Percentiles rank a stretch among this genome's conserved stretches.
phyloP scores from a whole-genome alignment of 2,797 vertebrate genomes.

The Pantherophis alleghaniensis region DNA sequence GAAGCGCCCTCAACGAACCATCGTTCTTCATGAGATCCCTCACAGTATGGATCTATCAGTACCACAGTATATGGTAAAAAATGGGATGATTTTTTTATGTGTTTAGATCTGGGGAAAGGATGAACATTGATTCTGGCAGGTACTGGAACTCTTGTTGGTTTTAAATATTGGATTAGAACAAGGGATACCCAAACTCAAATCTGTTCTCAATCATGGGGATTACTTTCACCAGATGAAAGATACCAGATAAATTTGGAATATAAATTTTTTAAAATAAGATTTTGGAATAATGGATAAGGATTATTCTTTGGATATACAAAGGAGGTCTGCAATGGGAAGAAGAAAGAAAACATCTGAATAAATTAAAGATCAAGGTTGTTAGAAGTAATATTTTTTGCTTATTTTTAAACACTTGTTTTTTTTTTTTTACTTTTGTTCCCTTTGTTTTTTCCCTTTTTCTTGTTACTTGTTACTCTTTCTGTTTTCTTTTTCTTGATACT shows the following conservation, averaged over 20 bases:
- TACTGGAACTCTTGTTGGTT: background rate
- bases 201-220: background rate
- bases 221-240: background rate
- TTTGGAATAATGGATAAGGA: background rate
- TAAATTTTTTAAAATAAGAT: background rate
- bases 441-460: background rate
- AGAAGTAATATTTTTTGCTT: background rate
- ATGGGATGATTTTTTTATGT: background rate
- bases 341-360: background rate
- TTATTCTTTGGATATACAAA: background rate
- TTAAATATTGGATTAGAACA: background rate
- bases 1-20: no score
- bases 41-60: background rate
- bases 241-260: background rate
- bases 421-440: background rate
- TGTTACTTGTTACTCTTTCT: background rate
- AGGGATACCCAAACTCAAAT: background rate
- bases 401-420: background rate
- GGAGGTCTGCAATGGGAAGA: background rate
- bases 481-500: conserved; percentile 17
- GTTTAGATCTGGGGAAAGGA: background rate
- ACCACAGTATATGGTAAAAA: background rate
- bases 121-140: background rate
- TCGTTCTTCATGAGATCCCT: no score
- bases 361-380: background rate